Evolutionary conservation across 2,113 vertebrate genomes (phyloP).

Genomic region (Diadophis punctatus): DNA sequence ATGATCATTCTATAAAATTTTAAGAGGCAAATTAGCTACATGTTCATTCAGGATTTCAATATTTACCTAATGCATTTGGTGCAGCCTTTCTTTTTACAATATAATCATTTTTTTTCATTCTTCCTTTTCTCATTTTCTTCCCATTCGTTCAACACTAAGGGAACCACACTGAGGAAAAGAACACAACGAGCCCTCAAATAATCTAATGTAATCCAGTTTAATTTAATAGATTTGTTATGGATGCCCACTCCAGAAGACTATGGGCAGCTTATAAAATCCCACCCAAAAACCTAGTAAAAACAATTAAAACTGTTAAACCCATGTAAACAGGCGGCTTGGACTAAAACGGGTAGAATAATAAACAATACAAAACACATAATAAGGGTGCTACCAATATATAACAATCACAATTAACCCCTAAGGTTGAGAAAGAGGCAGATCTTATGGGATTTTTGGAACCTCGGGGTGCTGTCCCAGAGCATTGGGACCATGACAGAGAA

Average conservation of each 20-base stretch:
- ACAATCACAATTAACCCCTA: not conserved
- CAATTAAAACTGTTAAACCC: not conserved
- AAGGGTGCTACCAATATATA: not conserved
- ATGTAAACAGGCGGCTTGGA: not conserved
- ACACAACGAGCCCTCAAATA: constrained; percentile 38
- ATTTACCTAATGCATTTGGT: not conserved
- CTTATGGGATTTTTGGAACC: not conserved
- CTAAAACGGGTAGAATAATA: not conserved
- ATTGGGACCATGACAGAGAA: not conserved
- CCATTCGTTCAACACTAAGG: constrained; percentile 42
- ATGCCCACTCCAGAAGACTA: not conserved
- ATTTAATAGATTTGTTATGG: not conserved
- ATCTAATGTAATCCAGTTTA: constrained; percentile 42
- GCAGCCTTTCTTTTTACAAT: not conserved
- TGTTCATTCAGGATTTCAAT: not conserved
- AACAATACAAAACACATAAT: not conserved
- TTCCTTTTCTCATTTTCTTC: constrained; percentile 2
- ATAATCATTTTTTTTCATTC: not conserved
- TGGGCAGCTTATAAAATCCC: not conserved
- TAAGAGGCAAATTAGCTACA: not conserved
- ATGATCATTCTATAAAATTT: constrained; percentile 1
- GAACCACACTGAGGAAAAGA: constrained; percentile 40
- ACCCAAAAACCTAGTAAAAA: not conserved
- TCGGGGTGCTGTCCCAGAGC: not conserved
- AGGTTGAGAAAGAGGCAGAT: not conserved